Evolutionary conservation across 1,140 invertebrate species (phyloP).

Genomic region (Bemisia tabaci): DNA sequence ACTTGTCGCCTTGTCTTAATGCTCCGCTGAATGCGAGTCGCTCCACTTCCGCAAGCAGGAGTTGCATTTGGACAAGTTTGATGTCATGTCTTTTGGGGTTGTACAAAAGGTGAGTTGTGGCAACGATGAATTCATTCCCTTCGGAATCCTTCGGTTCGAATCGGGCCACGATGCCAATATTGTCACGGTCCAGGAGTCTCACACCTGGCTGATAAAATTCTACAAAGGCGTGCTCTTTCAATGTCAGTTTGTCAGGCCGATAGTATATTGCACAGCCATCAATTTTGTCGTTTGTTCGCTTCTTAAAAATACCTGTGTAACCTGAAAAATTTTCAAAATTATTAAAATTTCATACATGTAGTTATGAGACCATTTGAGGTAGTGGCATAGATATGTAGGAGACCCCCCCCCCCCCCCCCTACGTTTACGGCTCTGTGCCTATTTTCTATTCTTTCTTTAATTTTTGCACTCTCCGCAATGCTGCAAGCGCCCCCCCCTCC

Average conservation of each 20-base stretch:
- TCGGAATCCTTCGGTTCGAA: slow-evolving; percentile 39
- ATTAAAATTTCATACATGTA: not conserved
- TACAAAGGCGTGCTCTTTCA: slow-evolving; percentile 44
- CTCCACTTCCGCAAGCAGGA: slow-evolving; percentile 71
- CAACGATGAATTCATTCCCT: slow-evolving; percentile 49
- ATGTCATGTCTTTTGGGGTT: slow-evolving; percentile 80
- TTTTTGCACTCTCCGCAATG: too few species aligned
- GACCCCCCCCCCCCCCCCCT: not conserved
- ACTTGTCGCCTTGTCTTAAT: not conserved
- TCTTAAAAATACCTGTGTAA: slow-evolving; percentile 31
- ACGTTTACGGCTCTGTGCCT: too few species aligned
- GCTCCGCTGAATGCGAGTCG: slow-evolving; percentile 46
- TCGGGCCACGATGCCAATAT: slow-evolving; percentile 70
- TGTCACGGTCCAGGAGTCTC: slow-evolving; percentile 60
- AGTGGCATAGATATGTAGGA: not conserved
- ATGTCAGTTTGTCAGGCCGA: slow-evolving; percentile 43
- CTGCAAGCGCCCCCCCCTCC: too few species aligned
- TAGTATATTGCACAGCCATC: slow-evolving; percentile 82
- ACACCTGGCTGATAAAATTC: slow-evolving; percentile 36
- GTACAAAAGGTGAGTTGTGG: slow-evolving; percentile 88
- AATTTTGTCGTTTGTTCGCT: slow-evolving; percentile 35
- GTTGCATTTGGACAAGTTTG: slow-evolving; percentile 66
- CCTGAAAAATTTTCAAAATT: slow-evolving; percentile 29
- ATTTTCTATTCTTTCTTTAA: too few species aligned
- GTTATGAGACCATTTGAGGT: not conserved